These are phyloP conservation scores for Cinclus mexicanus DNA, from an alignment of 2,113 vertebrate genomes.

Conservation along the genomic window DNA sequence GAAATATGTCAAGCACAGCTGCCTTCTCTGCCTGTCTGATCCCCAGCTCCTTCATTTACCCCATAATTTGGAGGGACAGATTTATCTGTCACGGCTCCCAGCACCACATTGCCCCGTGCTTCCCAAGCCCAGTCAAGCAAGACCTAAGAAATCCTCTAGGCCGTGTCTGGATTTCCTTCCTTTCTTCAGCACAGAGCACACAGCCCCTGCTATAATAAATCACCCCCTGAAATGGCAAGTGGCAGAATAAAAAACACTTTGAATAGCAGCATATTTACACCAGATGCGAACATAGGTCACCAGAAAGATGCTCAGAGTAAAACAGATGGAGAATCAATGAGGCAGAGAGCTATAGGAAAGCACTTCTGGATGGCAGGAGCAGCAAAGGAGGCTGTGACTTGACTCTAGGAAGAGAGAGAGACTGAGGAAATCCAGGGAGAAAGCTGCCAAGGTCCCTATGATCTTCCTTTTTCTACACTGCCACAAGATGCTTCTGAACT, in stretches of 20 bases:
- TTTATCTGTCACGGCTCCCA: not conserved
- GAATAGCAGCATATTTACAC: conserved; percentile 42
- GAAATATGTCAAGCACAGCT: not conserved
- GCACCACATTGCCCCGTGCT: not conserved
- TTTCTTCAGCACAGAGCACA: not conserved
- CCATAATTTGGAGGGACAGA: not conserved
- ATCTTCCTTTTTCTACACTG: not conserved
- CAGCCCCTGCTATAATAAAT: not conserved
- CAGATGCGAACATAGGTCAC: conserved; percentile 51
- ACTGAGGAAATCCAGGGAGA: not conserved
- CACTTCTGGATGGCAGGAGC: conserved; percentile 1
- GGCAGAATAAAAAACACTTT: conserved; percentile 16
- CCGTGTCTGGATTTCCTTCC: not conserved
- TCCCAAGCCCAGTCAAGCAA: not conserved
- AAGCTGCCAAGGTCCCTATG: not conserved
- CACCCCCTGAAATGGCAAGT: not conserved
- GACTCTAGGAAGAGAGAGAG: not conserved
- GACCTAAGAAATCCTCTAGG: not conserved
- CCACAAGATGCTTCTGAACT: not conserved
- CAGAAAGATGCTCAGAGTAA: conserved; percentile 29
- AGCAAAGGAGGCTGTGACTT: not conserved
- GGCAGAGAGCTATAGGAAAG: conserved; percentile 18
- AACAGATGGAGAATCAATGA: conserved; percentile 64
- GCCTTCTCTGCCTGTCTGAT: not conserved
- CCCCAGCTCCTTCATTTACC: not conserved